A percentile compares a stretch with the other conserved stretches of the same genome.
phyloP scores from a whole-genome alignment of 2,888 invertebrate species.

The Tenthredo mesomela region DNA sequence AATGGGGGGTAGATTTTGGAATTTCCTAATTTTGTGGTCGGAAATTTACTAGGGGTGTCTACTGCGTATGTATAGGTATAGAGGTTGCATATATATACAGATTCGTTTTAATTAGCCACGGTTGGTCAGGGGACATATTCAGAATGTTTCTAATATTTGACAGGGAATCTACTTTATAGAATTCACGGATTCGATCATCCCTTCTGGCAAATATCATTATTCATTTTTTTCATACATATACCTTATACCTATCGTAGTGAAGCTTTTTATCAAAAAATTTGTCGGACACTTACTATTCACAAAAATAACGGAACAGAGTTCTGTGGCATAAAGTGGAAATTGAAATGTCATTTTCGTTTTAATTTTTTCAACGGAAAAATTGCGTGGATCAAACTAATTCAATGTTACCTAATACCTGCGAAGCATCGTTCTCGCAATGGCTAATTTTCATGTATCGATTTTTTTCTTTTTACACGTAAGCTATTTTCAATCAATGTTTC shows the following conservation, averaged over 20 bases:
- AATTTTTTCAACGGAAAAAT: neutral
- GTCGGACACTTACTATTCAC: too few species aligned
- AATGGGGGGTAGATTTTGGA: slow-evolving; percentile 48
- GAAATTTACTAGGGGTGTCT: slow-evolving; percentile 42
- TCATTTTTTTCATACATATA: neutral
- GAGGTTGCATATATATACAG: neutral
- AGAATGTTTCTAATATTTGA: slow-evolving; percentile 38
- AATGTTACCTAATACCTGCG: neutral
- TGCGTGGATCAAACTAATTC: neutral
- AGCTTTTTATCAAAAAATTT: neutral
- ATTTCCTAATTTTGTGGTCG: slow-evolving; percentile 48
- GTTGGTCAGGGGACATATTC: slow-evolving; percentile 42
- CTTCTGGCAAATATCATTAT: neutral
- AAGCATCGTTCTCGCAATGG: neutral
- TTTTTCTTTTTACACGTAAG: neutral
- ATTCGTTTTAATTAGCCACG: slow-evolving; percentile 44
- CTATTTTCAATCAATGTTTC: neutral
- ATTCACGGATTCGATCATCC: neutral
- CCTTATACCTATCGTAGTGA: neutral
- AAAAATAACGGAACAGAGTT: too few species aligned
- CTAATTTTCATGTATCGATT: neutral
- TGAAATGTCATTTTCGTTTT: neutral
- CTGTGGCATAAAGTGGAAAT: too few species aligned
- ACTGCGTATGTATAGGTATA: neutral
- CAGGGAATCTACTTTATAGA: neutral